Percentiles rank a stretch among this genome's conserved stretches.
Conservation (phyloP, 2,113 vertebrate genomes). For the rabbit (Oryctolagus cuniculus) region DNA sequence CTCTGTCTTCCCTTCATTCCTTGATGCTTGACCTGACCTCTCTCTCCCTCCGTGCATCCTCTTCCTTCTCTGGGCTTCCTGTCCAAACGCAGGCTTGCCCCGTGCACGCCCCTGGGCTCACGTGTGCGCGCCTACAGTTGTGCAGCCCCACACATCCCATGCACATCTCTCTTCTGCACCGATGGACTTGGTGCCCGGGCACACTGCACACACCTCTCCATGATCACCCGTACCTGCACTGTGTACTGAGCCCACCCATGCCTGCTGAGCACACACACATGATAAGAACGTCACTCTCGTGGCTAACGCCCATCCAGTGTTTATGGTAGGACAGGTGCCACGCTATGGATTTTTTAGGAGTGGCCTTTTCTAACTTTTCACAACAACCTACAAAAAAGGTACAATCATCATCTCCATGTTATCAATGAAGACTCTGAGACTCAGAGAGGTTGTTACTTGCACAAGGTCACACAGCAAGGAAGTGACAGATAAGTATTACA, state of each 20-base stretch:
- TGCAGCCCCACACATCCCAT: accelerated
- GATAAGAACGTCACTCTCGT: no score
- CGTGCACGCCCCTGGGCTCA: background rate
- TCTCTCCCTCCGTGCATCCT: background rate
- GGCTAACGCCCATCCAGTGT: background rate
- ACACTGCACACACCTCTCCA: background rate
- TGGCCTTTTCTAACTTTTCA: background rate
- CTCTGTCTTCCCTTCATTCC: background rate
- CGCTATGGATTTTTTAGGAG: background rate
- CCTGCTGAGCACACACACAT: background rate
- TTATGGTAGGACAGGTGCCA: background rate
- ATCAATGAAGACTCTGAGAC: background rate
- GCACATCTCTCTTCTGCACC: accelerated
- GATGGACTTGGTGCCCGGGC: accelerated
- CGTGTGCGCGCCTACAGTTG: background rate
- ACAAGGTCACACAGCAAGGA: background rate
- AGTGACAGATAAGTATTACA: background rate
- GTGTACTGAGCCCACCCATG: no score
- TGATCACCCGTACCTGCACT: background rate
- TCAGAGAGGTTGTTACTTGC: background rate
- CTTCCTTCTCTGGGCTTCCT: background rate
- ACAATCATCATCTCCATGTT: background rate
- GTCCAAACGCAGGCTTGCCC: background rate
- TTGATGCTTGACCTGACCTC: background rate
- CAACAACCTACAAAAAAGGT: background rate